These are phyloP conservation scores for Drosophila nigrodunni DNA, from an alignment of 1,140 invertebrate genomes.

Conservation along the genomic window DNA sequence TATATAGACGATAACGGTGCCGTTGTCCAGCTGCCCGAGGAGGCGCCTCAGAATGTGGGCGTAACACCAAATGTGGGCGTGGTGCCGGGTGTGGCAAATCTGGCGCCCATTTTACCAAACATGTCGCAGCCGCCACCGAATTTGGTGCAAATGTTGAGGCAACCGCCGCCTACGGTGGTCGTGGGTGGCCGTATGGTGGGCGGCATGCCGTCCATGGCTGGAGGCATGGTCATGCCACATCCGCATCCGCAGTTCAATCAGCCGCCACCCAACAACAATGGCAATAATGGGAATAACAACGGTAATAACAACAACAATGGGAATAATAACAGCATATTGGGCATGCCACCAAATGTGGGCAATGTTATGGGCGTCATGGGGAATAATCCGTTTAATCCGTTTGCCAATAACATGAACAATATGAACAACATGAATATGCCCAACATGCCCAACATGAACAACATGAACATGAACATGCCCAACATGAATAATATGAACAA, in stretches of 20 bases:
- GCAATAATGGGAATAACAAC: background rate
- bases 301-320: background rate
- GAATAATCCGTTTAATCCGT: constrained; percentile 85
- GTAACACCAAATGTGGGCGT: background rate
- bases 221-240: constrained; percentile 24
- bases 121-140: constrained; percentile 69
- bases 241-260: constrained; percentile 75
- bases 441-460: constrained; percentile 25
- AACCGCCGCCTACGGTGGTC: constrained; percentile 68
- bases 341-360: constrained; percentile 51
- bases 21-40: constrained; percentile 85
- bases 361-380: constrained; percentile 74
- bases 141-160: constrained; percentile 62
- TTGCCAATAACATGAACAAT: constrained; percentile 32
- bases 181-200: constrained; percentile 2
- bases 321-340: constrained; percentile 47
- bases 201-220: constrained; percentile 49
- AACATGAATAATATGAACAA: constrained; percentile 10
- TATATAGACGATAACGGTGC: constrained; percentile 86
- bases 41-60: constrained; percentile 31
- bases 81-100: constrained; percentile 4
- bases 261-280: constrained; percentile 40
- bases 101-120: constrained; percentile 49
- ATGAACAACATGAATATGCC: constrained; percentile 24
- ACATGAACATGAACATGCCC: constrained; percentile 28